Evolutionary conservation across 2,113 vertebrate species (phyloP), one percentile per base, ranked within the genome.

Genomic region (Bambusicola thoracicus): DNA sequence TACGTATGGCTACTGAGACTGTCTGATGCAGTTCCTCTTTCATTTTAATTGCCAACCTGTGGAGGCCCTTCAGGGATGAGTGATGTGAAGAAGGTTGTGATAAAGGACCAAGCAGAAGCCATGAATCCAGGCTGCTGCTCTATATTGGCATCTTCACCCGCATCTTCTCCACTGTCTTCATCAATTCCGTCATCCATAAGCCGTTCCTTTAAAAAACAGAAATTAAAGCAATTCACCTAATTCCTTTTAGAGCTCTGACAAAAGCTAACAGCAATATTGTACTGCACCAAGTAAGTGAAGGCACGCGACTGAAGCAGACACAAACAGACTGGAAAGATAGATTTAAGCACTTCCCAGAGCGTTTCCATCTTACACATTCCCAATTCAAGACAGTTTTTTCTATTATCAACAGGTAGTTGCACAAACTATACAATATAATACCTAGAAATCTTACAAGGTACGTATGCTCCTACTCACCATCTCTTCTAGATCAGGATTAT

Each of bases 31-130:
- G 97, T 93, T 96, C 95, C 72, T 94, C 81, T 80, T 76, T 81
- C 49, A 49, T 85, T 88, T 98, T 98, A 99, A 97, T 99, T 99
- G 92, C 98, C 99, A 87, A 98, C 98, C 81, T 99, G 99, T 32
- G 98, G 98, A 86, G 98, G 98, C 13, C 99, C 99, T 97, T 99
- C 99, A 6, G 99, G 99, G 87, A 99, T 99, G 16, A 99, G 98
- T 1, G 99, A 99, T 81, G 99, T 99, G 92, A 99, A 99, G 97
- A 99, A 99, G 30, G 99, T 99, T 62, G 98, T 98, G 94, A 99
- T 98, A 91, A 99, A 99, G 7, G 99, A 99, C 99, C 99, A 99
- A 4, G 99, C 98, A 72, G 99, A 99, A 46, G 99, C 98, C 96
- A 99, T 97, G 93, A 99, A 98, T 66, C 99, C 99, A 18, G 98